These are phyloP conservation scores for Tarsius wallacei DNA, from an alignment of 2,797 vertebrate species.

Conservation along the genomic window DNA sequence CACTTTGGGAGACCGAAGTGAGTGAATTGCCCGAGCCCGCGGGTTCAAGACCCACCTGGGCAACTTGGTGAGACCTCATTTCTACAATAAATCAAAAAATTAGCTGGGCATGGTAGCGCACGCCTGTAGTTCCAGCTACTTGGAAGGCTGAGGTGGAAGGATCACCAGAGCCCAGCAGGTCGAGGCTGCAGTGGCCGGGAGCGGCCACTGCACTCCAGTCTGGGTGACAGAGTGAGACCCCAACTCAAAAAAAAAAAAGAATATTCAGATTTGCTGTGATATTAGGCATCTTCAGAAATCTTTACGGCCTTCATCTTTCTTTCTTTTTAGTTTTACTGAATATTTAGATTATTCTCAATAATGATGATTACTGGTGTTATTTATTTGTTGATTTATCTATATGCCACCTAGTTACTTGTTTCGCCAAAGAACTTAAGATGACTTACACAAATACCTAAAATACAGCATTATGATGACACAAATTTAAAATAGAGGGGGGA, in stretches of 20 bases:
- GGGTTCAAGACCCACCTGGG: too few relatives aligned
- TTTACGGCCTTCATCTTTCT: not conserved
- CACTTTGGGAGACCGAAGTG: too few relatives aligned
- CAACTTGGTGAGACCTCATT: too few relatives aligned
- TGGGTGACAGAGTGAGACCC: too few relatives aligned
- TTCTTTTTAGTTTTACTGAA: not conserved
- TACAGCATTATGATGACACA: not conserved
- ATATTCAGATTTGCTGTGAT: constrained; percentile 6
- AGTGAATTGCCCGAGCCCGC: too few relatives aligned
- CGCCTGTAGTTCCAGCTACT: too few relatives aligned
- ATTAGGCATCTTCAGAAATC: not conserved
- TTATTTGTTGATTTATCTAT: constrained; percentile 9
- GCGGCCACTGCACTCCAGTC: too few relatives aligned
- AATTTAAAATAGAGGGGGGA: not conserved
- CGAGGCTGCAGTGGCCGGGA: too few relatives aligned
- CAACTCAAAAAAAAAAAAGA: not conserved
- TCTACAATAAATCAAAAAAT: too few relatives aligned
- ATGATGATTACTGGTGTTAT: not conserved
- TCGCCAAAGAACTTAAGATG: constrained; percentile 18
- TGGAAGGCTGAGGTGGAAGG: too few relatives aligned
- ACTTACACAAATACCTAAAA: constrained; percentile 1
- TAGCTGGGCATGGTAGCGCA: too few relatives aligned
- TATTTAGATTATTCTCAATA: constrained; percentile 7
- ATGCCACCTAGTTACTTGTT: not conserved
- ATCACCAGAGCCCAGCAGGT: too few relatives aligned